Conservation (phyloP, 2,797 vertebrate species). For the Malurus leucopterus region DNA sequence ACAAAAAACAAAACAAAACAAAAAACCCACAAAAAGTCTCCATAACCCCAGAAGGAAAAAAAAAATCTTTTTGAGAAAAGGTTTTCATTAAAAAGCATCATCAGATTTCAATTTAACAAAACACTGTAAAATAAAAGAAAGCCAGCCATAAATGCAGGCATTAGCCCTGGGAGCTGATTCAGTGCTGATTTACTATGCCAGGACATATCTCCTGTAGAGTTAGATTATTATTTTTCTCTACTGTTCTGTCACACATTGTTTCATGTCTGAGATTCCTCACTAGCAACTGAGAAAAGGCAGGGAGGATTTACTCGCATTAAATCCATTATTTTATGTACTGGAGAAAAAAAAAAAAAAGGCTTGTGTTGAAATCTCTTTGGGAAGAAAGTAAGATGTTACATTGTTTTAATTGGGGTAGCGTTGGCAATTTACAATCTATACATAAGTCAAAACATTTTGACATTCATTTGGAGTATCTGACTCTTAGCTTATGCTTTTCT, state of each 20-base stretch:
- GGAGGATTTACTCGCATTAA: background rate
- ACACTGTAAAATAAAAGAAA: background rate
- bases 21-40: background rate
- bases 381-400: background rate
- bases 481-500: background rate
- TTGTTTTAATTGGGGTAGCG: background rate
- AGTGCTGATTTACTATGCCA: background rate
- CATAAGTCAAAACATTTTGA: background rate
- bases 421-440: background rate
- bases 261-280: background rate
- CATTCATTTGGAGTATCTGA: background rate
- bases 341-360: background rate
- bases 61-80: background rate
- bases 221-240: background rate
- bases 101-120: background rate
- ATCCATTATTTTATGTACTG: background rate
- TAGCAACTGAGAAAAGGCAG: background rate
- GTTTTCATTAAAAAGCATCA: background rate
- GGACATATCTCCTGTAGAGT: background rate
- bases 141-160: background rate
- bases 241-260: background rate
- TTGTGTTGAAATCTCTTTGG: background rate
- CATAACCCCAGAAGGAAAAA: rapidly evolving
- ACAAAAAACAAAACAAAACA: too few species aligned
- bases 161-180: background rate